Evolutionary conservation across 1,140 invertebrate genomes (phyloP).

Genomic region (Heterodera carotae): DNA sequence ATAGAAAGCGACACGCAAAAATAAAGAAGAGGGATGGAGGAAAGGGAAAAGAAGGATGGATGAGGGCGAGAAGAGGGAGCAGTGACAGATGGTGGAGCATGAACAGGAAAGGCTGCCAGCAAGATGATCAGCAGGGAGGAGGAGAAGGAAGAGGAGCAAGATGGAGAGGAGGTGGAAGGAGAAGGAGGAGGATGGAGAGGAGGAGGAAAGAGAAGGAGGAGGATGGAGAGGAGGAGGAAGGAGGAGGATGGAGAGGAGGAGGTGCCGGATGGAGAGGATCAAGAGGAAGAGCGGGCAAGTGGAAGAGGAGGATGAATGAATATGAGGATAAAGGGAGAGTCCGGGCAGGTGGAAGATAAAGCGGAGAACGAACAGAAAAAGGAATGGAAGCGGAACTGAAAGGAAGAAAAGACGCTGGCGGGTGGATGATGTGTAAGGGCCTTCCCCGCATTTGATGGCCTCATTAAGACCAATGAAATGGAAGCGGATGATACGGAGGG

Average conservation of each 20-base stretch:
- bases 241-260: not conserved
- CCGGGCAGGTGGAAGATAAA: not conserved
- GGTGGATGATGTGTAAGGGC: not conserved
- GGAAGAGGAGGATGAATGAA: not conserved
- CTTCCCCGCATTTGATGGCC: constrained; percentile 8
- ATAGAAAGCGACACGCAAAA: not conserved
- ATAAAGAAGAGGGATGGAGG: not conserved
- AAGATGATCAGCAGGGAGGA: not conserved
- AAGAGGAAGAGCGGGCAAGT: not conserved
- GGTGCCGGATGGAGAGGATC: too few species aligned
- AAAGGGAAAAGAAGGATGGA: not conserved
- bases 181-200: not conserved
- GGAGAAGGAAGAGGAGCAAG: not conserved
- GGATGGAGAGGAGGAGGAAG: not conserved
- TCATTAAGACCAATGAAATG: constrained; percentile 11
- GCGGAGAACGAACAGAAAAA: not conserved
- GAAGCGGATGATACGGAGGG: not conserved
- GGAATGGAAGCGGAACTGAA: too few species aligned
- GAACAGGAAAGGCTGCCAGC: too few species aligned
- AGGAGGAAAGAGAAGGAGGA: not conserved
- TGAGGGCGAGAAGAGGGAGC: too few species aligned
- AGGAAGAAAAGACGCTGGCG: constrained; percentile 2
- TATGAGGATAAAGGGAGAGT: not conserved
- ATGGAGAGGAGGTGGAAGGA: not conserved
- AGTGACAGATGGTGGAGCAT: not conserved